Percentiles rank a stretch among this genome's conserved stretches.
These are phyloP conservation scores for Epinotia bilunana DNA, from an alignment of 2,888 invertebrate species.

Conservation along the genomic window DNA sequence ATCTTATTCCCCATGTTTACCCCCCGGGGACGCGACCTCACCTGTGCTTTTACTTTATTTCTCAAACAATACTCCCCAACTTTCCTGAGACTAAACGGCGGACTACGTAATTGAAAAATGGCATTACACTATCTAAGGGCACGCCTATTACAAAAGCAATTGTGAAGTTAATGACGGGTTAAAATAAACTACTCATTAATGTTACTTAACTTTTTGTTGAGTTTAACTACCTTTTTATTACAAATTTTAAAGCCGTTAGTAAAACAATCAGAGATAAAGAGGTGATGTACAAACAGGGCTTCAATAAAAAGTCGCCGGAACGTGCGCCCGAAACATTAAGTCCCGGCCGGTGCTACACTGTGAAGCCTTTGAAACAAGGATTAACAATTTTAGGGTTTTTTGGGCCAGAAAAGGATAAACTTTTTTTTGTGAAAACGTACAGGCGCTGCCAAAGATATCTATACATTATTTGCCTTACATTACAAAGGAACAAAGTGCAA, in stretches of 20 bases:
- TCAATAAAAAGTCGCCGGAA: conserved; percentile 29
- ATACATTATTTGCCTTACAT: neutral
- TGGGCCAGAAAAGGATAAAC: conserved; percentile 20
- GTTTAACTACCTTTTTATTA: neutral
- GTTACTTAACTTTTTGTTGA: neutral
- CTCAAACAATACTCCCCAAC: conserved; percentile 22
- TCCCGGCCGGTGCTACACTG: conserved; percentile 18
- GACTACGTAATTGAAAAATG: conserved; percentile 32
- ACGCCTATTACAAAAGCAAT: conserved; percentile 1
- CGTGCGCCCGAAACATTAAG: conserved; percentile 32
- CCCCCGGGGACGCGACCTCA: conserved; percentile 18
- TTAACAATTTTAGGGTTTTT: conserved; percentile 36
- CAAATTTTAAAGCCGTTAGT: conserved; percentile 11
- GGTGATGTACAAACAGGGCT: conserved; percentile 34
- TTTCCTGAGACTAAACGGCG: conserved; percentile 5
- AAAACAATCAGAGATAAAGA: conserved; percentile 38
- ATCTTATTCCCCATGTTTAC: conserved; percentile 6
- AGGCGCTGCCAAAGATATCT: neutral
- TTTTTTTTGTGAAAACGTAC: conserved; percentile 18
- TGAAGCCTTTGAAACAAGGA: conserved; percentile 36
- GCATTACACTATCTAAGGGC: conserved; percentile 6
- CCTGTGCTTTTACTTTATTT: conserved; percentile 28
- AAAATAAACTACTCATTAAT: neutral
- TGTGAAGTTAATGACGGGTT: neutral
- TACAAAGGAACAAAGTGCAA: too few relatives aligned